These are phyloP conservation scores for Daubentonia madagascariensis DNA, from an alignment of 2,113 vertebrate species.

Conservation along the genomic window DNA sequence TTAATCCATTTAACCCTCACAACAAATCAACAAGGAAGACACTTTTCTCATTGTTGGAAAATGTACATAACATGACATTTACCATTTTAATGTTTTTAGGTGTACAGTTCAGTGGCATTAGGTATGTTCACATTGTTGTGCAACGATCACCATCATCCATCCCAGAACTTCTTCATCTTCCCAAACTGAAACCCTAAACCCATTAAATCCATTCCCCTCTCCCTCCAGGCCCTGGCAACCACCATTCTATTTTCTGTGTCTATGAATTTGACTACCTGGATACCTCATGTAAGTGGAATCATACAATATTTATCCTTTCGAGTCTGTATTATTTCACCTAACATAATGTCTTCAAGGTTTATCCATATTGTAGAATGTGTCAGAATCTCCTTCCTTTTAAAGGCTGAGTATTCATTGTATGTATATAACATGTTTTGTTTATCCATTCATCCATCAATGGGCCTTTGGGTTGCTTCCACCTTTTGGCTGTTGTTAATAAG, in stretches of 20 bases:
- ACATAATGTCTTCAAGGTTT: background rate
- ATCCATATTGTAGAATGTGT: rapidly evolving
- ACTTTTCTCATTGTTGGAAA: background rate
- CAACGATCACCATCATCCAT: background rate
- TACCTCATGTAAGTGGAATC: background rate
- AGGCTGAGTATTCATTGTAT: background rate
- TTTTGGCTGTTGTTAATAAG: background rate
- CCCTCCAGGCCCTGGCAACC: background rate
- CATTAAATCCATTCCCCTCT: background rate
- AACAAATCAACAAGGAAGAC: background rate
- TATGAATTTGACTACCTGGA: background rate
- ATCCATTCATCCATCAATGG: background rate
- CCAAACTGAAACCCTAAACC: background rate
- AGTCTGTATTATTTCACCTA: background rate
- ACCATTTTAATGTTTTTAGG: background rate
- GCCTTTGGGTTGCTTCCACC: background rate
- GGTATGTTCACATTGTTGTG: background rate
- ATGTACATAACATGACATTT: background rate
- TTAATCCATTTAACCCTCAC: background rate
- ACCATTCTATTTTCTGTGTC: background rate
- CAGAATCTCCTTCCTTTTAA: background rate
- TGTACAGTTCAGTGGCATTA: background rate
- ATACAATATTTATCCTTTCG: background rate
- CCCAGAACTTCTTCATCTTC: background rate
- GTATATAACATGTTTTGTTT: background rate